A percentile compares a stretch with the other conserved stretches of the same genome.
These are phyloP conservation scores for Malacoctenus gilli DNA, from an alignment of 2,797 vertebrate genomes.

Conservation along the genomic window DNA sequence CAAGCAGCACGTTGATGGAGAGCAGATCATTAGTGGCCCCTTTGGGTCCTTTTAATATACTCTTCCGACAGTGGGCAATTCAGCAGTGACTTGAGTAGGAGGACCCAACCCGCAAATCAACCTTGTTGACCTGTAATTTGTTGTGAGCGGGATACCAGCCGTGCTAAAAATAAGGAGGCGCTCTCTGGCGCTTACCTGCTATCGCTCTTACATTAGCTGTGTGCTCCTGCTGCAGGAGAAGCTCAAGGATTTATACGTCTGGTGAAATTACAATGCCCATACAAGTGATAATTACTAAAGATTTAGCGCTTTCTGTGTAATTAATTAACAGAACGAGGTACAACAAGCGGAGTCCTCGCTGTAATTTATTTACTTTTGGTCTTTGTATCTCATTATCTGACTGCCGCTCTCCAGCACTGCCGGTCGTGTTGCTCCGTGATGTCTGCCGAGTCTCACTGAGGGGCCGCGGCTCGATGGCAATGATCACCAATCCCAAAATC, in stretches of 20 bases:
- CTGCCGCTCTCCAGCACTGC: constrained; percentile 21
- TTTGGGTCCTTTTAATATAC: constrained; percentile 80
- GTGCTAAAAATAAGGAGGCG: constrained; percentile 60
- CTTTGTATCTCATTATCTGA: constrained; percentile 45
- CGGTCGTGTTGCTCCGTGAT: constrained; percentile 40
- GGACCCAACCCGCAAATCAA: constrained; percentile 74
- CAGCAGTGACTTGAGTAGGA: constrained; percentile 68
- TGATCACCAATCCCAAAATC: constrained; percentile 72
- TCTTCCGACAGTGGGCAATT: constrained; percentile 68
- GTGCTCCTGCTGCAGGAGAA: constrained; percentile 11
- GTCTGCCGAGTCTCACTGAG: constrained; percentile 33
- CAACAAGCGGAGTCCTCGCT: background rate
- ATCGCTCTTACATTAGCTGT: constrained; percentile 47
- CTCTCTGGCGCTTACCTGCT: constrained; percentile 40
- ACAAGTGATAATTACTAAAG: background rate
- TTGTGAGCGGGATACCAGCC: constrained; percentile 61
- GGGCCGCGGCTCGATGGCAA: constrained; percentile 69
- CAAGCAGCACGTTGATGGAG: constrained; percentile 76
- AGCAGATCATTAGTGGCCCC: constrained; percentile 79
- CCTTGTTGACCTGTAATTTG: constrained; percentile 78
- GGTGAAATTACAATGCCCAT: background rate
- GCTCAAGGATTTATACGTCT: background rate
- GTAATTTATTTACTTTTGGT: constrained; percentile 25
- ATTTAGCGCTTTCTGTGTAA: background rate
- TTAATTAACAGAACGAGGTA: constrained; percentile 2